Conservation (phyloP, 2,888 invertebrate genomes). For the Steromphala cineraria region DNA sequence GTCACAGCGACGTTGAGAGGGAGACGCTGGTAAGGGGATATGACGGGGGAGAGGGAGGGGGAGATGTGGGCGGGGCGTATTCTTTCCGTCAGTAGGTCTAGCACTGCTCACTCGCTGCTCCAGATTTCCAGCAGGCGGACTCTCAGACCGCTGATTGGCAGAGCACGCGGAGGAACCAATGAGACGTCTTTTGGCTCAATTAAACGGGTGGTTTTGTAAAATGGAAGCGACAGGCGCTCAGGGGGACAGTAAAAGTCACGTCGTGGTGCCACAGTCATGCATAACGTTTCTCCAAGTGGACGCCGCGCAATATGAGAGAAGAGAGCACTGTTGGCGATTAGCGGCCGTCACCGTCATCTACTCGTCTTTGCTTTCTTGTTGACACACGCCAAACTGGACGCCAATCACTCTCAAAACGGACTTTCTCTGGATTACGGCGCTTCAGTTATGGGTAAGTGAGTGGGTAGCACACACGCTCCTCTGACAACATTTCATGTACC, state of each 20-base stretch:
- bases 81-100: too few relatives aligned
- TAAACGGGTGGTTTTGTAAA: slow-evolving; percentile 6
- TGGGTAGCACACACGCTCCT: not conserved
- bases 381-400: slow-evolving; percentile 17
- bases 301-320: slow-evolving; percentile 11
- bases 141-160: slow-evolving; percentile 5
- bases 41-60: not conserved
- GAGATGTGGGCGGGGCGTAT: not conserved
- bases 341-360: not conserved
- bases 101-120: too few relatives aligned
- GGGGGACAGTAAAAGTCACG: slow-evolving; percentile 25
- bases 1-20: not conserved
- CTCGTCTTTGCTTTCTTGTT: not conserved
- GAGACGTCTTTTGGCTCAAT: not conserved
- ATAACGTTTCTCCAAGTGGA: slow-evolving; percentile 18
- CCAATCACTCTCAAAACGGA: slow-evolving; percentile 1
- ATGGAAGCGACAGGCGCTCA: not conserved
- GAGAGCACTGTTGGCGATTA: not conserved
- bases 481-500: not conserved
- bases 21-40: not conserved
- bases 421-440: slow-evolving; percentile 21
- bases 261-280: slow-evolving; percentile 20
- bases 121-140: not conserved
- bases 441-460: slow-evolving; percentile 29
- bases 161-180: slow-evolving; percentile 15